Percentiles rank a stretch among this genome's conserved stretches.
phyloP scores from a whole-genome alignment of 2,888 invertebrate species.

The Chelonus formosanus region DNA sequence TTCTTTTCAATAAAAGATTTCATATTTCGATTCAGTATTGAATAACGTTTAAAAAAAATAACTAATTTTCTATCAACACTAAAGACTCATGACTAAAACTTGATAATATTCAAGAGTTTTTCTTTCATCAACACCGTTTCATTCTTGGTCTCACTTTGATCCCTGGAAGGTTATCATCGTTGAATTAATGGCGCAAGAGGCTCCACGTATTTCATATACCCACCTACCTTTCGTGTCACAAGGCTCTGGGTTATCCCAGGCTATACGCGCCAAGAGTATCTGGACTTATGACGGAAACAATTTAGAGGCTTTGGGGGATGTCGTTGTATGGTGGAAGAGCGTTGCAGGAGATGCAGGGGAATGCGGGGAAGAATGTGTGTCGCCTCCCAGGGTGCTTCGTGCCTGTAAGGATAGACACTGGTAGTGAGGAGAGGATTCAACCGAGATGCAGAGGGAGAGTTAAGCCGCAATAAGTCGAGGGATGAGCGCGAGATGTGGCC shows the following conservation, averaged over 20 bases:
- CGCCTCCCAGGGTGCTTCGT: slow-evolving; percentile 17
- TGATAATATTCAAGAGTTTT: no score
- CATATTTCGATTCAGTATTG: no score
- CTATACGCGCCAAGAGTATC: slow-evolving; percentile 61
- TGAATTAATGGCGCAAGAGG: slow-evolving; percentile 56
- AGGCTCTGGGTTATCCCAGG: slow-evolving; percentile 55
- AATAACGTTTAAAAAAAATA: no score
- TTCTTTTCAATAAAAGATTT: no score
- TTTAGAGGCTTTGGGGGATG: slow-evolving; percentile 61
- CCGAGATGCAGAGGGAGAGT: slow-evolving; percentile 45
- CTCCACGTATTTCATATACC: slow-evolving; percentile 54
- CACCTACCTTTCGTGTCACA: slow-evolving; percentile 45
- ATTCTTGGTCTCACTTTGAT: slow-evolving; percentile 23
- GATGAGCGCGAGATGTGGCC: slow-evolving; percentile 65
- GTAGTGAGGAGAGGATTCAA: slow-evolving; percentile 25
- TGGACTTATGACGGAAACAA: slow-evolving; percentile 66
- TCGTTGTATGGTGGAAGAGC: slow-evolving; percentile 16
- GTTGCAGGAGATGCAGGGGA: slow-evolving; percentile 21
- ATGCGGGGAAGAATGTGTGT: slow-evolving; percentile 29
- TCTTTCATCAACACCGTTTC: slow-evolving; percentile 8
- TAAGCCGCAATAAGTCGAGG: slow-evolving; percentile 66
- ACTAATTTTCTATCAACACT: no score
- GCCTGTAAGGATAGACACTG: slow-evolving; percentile 38
- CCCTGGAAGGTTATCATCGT: slow-evolving; percentile 35
- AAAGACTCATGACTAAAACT: no score